Evolutionary conservation across 2,888 invertebrate species (phyloP).

Genomic region (Apocheima hispidaria): DNA sequence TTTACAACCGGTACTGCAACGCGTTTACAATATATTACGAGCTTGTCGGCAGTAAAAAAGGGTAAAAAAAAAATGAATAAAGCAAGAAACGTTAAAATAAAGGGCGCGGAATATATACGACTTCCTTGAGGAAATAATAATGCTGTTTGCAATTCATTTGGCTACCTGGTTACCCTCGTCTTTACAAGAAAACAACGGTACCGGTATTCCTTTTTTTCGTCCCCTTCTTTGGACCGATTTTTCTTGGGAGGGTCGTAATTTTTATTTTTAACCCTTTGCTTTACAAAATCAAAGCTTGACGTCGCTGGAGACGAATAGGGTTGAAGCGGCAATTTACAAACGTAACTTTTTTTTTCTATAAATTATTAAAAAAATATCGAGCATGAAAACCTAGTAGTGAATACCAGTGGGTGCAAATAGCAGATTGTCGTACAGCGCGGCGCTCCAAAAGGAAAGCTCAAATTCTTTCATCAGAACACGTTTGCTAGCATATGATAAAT

Average conservation of each 20-base stretch:
- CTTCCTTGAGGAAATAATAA: slow-evolving; percentile 87
- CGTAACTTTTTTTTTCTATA: not conserved
- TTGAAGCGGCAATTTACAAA: slow-evolving; percentile 50
- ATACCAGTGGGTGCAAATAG: too few species aligned
- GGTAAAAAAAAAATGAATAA: slow-evolving; percentile 82
- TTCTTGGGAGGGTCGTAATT: slow-evolving; percentile 74
- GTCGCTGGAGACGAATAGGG: slow-evolving; percentile 55
- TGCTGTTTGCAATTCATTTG: slow-evolving; percentile 87
- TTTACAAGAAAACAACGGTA: slow-evolving; percentile 78
- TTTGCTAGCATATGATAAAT: too few species aligned
- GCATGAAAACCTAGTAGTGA: too few species aligned
- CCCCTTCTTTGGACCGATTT: slow-evolving; percentile 71
- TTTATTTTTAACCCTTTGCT: slow-evolving; percentile 80
- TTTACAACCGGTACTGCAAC: slow-evolving; percentile 80
- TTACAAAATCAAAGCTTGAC: slow-evolving; percentile 77
- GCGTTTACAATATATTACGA: slow-evolving; percentile 85
- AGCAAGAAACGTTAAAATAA: slow-evolving; percentile 84
- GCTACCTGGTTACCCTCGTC: slow-evolving; percentile 83
- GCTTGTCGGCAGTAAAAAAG: slow-evolving; percentile 84
- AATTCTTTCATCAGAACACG: too few species aligned
- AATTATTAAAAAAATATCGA: not conserved
- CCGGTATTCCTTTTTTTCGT: slow-evolving; percentile 62
- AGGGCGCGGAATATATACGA: slow-evolving; percentile 84
- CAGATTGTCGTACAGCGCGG: too few species aligned
- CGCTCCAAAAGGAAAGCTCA: too few species aligned